Base-by-base conservation (phyloP, 2,797 vertebrate species). In the Rhinatrema bivittatum region DNA sequence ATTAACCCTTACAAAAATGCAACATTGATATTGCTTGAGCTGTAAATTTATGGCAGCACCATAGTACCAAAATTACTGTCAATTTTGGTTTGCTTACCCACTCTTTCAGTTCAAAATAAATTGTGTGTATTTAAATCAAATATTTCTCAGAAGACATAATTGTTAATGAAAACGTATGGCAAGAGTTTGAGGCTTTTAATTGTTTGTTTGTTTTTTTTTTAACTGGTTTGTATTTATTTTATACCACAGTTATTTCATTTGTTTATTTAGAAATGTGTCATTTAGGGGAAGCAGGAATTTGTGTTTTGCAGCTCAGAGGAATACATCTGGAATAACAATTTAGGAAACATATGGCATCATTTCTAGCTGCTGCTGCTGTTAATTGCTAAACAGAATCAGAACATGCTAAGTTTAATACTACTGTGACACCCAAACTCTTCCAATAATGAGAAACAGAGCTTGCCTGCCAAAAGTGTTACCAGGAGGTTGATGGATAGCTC, bases 271-370 rank as follows among this genome's bases (percentile, higher is more conserved):
- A 35, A 62, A 47, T 49, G 39, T 46, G 22, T 41, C 70, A 40
- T 46, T 55, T 67, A 44, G 45, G 43, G 44, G 41, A 68, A 74
- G 46, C 35, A 27, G 45, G 42, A 66, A 53, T 42, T 59, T 62
- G 7, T 40, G 12, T 62, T 63, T 44, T 64, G 7, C 29, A 9
- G 36, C 52, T 69, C 46, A 32, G 56, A 62, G 56, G 44, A 64
- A 34, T 61, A 66, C 60, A 65, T 64, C 41, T 64, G 50, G 51
- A 65, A 66, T 63, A 55, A n/a, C n/a, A n/a, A 57, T 61, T 54
- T 42, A 20, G 37, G 27, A 13, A 42, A 55, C 71, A 72, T 68
- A 58, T 72, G 68, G 66, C 53, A 70, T 68, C 62, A 70, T 70
- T 74, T 66, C n/a, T n/a, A n/a, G n/a, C n/a, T n/a, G n/a, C n/a